These are phyloP conservation scores for Tamandua tetradactyla DNA, from an alignment of 2,797 vertebrate genomes.

Conservation along the genomic window DNA sequence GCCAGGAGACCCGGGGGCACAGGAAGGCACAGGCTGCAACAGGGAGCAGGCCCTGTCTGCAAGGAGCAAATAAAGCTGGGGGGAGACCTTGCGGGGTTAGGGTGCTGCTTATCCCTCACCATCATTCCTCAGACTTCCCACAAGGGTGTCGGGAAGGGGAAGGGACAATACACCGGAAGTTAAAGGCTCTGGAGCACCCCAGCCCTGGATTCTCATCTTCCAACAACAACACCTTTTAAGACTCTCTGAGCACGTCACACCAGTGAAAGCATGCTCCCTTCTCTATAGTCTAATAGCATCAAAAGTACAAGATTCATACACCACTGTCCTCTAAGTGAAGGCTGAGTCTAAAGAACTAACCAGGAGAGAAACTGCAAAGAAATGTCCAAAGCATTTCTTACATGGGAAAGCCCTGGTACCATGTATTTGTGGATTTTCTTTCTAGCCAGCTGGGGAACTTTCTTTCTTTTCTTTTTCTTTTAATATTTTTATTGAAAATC, in stretches of 20 bases:
- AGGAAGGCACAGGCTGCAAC: neutral
- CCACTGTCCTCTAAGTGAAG: no score
- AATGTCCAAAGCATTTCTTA: neutral
- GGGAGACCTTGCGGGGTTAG: neutral
- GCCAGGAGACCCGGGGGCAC: neutral
- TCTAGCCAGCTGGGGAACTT: neutral
- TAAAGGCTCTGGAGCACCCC: neutral
- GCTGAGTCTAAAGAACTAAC: neutral
- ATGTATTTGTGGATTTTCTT: neutral
- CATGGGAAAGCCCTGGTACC: no score
- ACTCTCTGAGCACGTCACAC: neutral
- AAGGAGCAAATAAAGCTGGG: neutral
- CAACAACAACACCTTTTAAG: neutral
- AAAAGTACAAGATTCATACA: neutral
- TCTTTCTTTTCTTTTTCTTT: no score
- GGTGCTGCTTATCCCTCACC: no score
- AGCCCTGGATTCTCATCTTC: neutral
- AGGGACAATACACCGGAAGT: neutral
- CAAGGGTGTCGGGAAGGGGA: neutral
- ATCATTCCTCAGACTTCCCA: neutral
- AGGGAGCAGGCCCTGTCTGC: neutral
- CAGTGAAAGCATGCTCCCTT: accelerated
- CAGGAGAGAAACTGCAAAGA: neutral
- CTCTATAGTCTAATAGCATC: neutral
- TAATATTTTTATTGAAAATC: no score